Evolutionary conservation across 2,797 vertebrate species (phyloP), one percentile per base, ranked within the genome.

Genomic region (Bovichtus diacanthus): DNA sequence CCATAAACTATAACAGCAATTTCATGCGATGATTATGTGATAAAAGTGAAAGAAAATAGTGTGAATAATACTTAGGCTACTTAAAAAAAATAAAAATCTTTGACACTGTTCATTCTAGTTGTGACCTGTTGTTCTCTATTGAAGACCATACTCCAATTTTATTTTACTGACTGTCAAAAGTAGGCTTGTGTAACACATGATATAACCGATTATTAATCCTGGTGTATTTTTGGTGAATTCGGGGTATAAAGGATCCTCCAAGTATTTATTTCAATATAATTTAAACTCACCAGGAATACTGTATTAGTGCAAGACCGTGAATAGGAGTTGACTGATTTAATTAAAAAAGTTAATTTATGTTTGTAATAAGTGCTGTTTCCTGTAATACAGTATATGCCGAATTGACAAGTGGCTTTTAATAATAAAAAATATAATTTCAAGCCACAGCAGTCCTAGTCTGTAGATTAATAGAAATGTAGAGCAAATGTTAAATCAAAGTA

Each of bases 1-100:
- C 34, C 13, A 46, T 19, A 50, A 16, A 7, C 25, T 60, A 11
- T 38, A 46, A 77, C 21, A 50, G 3, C 54, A 62, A 87, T 53
- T 78, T 82, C 43, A 81, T 59, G 56, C 18, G 38, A 47, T 62
- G 21, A 80, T 39, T n/a, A 27, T 53, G 50, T 39, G 10, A 55
- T 18, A 49, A n/a, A 18, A 46, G 12, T 34, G 7, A 50, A 56
- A 36, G 3, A 6, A 63, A 31, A 31, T n/a, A 2, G 2, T 49
- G 18, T 25, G 21, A 58, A 18, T 41, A 12, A 56, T 46, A 7
- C 6, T 23, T 7, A 2, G 6, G 13, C 5, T 56, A 25, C 11
- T 41, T 51, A 29, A 12, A 19, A 43, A 19, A 43, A n/a, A n/a
- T n/a, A n/a, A n/a, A 47, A 47, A 36, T 16, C 5, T 23, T n/a